Conservation (phyloP, 2,113 vertebrate species). For the Tretioscincus oriximinensis region DNA sequence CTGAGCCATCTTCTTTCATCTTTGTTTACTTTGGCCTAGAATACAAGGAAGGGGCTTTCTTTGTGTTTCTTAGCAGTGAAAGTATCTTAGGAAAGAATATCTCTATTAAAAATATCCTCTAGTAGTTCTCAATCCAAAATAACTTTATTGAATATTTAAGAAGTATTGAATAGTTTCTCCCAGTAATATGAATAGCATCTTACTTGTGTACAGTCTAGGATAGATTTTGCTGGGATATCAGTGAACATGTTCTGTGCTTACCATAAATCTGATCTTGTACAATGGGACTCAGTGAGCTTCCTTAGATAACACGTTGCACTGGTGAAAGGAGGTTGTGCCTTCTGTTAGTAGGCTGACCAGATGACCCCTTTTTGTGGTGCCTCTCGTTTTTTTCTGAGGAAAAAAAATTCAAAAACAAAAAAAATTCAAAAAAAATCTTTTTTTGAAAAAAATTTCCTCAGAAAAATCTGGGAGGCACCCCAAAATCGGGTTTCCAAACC, state of each 20-base stretch:
- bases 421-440: too few relatives aligned
- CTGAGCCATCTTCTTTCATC: slow-evolving; percentile 1
- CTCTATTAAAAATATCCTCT: neutral
- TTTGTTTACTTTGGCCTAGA: slow-evolving; percentile 35
- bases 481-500: too few relatives aligned
- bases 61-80: slow-evolving; percentile 27
- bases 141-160: neutral
- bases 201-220: slow-evolving; percentile 36
- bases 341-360: too few relatives aligned
- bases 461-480: too few relatives aligned
- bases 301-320: too few relatives aligned
- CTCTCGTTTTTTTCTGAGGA: too few relatives aligned
- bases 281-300: too few relatives aligned
- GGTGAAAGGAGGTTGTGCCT: too few relatives aligned
- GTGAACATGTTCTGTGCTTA: slow-evolving; percentile 20
- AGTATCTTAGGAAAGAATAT: slow-evolving; percentile 24
- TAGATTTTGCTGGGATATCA: slow-evolving; percentile 46
- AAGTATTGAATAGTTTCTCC: slow-evolving; percentile 29
- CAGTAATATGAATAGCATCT: neutral
- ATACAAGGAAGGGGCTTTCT: slow-evolving; percentile 29
- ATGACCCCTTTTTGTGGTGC: too few relatives aligned
- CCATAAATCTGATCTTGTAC: too few relatives aligned
- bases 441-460: too few relatives aligned
- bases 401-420: too few relatives aligned
- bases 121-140: slow-evolving; percentile 37